Evolutionary conservation across 2,888 invertebrate species (phyloP), one percentile per base, ranked within the genome.

Genomic region (Pterobdella sp.): DNA sequence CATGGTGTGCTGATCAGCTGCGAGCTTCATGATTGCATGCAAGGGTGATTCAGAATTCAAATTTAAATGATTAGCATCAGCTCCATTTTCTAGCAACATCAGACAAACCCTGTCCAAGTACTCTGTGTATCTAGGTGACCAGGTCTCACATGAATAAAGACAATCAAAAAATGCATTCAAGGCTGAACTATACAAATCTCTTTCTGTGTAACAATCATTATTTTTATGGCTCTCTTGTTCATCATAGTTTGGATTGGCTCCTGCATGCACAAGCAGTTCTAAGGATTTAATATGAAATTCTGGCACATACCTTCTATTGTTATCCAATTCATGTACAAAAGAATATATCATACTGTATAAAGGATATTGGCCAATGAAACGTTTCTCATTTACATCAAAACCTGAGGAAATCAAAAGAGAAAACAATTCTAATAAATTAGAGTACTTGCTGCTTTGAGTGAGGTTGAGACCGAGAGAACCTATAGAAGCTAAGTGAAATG

Each of bases 231-330:
- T 31, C 1, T 1, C 22, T 26, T 37, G 69, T 77, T 81, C 81
- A 71, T 81, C 78, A 72, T 81, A 79, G 72, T 81, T 81, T 0
- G 80, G 80, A 76, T 81, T 78, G 7, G 81, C 81, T 2, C 81
- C 80, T 31, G 80, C 79, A 42, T 79, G 77, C 14, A 79, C 74
- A 2, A 81, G 72, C 29, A 79, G 72, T 1, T 79, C 76, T 49
- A 80, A 72, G 0, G 80, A 77, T 34, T 77, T 74, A 0, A 80
- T 74, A 71, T 79, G 79, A 10, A 78, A 78, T 2, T 56, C 36
- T 10, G 76, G 76, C 2, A 75, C 72, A 0, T 76, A 76, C 1
- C 76, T 74, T 35, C 76, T 78, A 34, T 79, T 77, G 60, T 78
- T 77, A 52, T 80, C 79, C 14, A 78, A 76, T 34, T 79, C 79